A percentile compares a stretch with the other conserved stretches of the same genome.
phyloP scores from a whole-genome alignment of 2,888 invertebrate species.

The Conistra vaccinii region DNA sequence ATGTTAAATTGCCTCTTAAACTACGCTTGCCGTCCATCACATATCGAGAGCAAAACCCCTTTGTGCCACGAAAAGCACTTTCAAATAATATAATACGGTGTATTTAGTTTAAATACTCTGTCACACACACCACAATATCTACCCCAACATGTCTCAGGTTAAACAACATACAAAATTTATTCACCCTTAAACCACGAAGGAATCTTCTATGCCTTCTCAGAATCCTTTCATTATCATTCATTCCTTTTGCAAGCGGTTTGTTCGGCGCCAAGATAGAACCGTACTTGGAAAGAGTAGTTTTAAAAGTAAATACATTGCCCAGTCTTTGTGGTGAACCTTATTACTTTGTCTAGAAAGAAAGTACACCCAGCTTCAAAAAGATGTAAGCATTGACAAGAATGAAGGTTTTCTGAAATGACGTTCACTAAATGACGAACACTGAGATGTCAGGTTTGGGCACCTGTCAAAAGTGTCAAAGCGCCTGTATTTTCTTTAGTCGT shows the following conservation, averaged over 20 bases:
- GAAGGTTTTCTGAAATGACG: too few species aligned
- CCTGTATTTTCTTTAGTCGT: too few species aligned
- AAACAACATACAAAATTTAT: conserved; percentile 35
- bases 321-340: conserved; percentile 34
- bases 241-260: conserved; percentile 35
- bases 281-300: conserved; percentile 42
- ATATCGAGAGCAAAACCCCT: too few species aligned
- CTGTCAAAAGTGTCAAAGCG: too few species aligned
- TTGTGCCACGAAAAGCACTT: too few species aligned
- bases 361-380: background rate
- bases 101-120: too few species aligned
- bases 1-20: too few species aligned
- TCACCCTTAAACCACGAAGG: conserved; percentile 14
- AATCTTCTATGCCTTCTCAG: conserved; percentile 2
- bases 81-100: too few species aligned
- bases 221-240: conserved; percentile 42
- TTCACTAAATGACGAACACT: too few species aligned
- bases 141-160: background rate
- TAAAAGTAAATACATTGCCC: conserved; percentile 54
- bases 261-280: conserved; percentile 30
- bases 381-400: too few species aligned
- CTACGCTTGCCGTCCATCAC: too few species aligned
- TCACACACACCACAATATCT: background rate
- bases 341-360: conserved; percentile 35
- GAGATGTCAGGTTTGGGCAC: too few species aligned